A percentile compares a stretch with the other conserved stretches of the same genome.
phyloP scores from a whole-genome alignment of 2,888 invertebrate genomes.

The Drosophila phalerata region DNA sequence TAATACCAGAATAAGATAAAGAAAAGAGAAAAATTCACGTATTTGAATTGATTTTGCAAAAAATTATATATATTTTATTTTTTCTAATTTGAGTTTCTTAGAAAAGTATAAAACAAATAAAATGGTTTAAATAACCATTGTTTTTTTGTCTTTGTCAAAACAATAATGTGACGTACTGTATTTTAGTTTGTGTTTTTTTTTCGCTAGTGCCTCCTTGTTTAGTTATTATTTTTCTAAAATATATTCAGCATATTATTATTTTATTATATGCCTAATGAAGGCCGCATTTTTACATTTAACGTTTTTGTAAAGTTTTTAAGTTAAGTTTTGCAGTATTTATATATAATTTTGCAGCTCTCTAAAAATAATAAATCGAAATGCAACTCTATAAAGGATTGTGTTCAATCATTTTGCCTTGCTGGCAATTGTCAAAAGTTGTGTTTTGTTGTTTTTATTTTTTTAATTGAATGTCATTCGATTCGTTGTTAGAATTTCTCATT shows the following conservation, averaged over 20 bases:
- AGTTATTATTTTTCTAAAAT: slow-evolving; percentile 36
- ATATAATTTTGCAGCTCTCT: slow-evolving; percentile 39
- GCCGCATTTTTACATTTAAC: slow-evolving; percentile 67
- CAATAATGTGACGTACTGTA: background rate
- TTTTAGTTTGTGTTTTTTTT: slow-evolving; percentile 35
- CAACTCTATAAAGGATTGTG: slow-evolving; percentile 10
- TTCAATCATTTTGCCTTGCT: slow-evolving; percentile 10
- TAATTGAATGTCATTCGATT: slow-evolving; percentile 29
- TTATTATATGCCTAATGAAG: slow-evolving; percentile 22
- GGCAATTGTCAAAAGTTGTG: slow-evolving; percentile 17
- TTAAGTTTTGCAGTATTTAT: slow-evolving; percentile 71
- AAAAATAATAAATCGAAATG: slow-evolving; percentile 55
- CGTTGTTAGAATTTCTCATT: slow-evolving; percentile 50
- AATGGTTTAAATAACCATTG: too few species aligned
- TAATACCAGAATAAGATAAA: too few species aligned
- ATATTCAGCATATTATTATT: slow-evolving; percentile 28
- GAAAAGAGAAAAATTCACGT: too few species aligned
- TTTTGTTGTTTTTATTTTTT: background rate
- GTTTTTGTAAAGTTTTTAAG: slow-evolving; percentile 46
- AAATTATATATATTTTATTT: background rate
- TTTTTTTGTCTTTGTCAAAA: background rate
- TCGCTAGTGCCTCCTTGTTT: slow-evolving; percentile 55
- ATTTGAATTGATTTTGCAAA: background rate
- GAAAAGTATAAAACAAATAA: too few species aligned
- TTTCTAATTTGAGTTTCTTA: background rate